Base-by-base conservation (phyloP, 2,888 invertebrate genomes). In the Pilophorus perplexus region DNA sequence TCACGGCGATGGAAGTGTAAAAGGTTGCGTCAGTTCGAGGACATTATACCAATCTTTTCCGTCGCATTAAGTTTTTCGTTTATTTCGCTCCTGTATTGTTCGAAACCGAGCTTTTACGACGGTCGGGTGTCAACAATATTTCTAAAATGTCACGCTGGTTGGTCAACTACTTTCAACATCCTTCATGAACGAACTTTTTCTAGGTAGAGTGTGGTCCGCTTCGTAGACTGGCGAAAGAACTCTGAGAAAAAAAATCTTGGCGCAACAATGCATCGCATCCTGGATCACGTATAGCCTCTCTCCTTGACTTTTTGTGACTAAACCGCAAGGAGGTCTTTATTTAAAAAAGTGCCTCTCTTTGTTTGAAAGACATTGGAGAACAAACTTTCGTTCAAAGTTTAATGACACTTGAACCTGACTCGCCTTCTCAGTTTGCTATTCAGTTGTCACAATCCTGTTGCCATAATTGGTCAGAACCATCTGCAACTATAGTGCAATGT, bases 101-200 rank as follows among this genome's bases (percentile, higher is more conserved):
- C 46, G 20, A 46, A 2, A 25, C 46, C 25, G 23, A 46, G 1
- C 1, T 25, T 22, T n/a, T 22, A 23, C 8, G 42, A 25, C 23
- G 23, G 14, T 22, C 3, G 46, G 23, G 46, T 2, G 23, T 1
- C 12, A 44, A 3, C 8, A 22, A 22, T 44, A 1, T 14, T 44
- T 25, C 23, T 46, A 46, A 23, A 22, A 25, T 46, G 46, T 46
- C 46, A 46, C 46, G 46, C 46, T 46, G 46, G 46, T 46, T 46
- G 46, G 46, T 46, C 46, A 46, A 46, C 46, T 25, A 46, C 46
- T 46, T 46, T 46, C 46, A 46, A 46, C 46, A 46, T 23, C 46
- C 14, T 6, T 20, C 5, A n/a, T 46, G 23, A 46, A 46, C 46
- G 46, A 25, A 8, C 46, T 14, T 46, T 46, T 46, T 46, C 20